These are phyloP conservation scores for honey bee (Apis mellifera) DNA, from an alignment of 1,140 invertebrate genomes.

Conservation along the genomic window Amel_HAv3.1 CM009932.2:6499501-6500000, in stretches of 20 bases:
- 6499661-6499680: constrained; percentile 34
- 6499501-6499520: too few species aligned
- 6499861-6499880: constrained; percentile 21
- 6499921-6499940: constrained; percentile 8
- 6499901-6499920: constrained; percentile 1
- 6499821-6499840: constrained; percentile 21
- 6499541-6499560: too few species aligned
- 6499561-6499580: too few species aligned
- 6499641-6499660: constrained; percentile 5
- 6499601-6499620: too few species aligned
- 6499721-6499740: background rate
- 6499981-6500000: background rate
- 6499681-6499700: constrained; percentile 14
- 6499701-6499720: background rate
- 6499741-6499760: constrained; percentile 65
- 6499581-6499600: too few species aligned
- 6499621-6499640: too few species aligned
- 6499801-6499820: constrained; percentile 19
- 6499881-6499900: constrained; percentile 35
- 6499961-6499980: background rate
- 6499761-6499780: constrained; percentile 63
- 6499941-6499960: background rate
- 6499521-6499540: too few species aligned
- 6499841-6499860: constrained; percentile 34
- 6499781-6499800: constrained; percentile 27